Percentiles rank a stretch among this genome's conserved stretches.
phyloP scores from a whole-genome alignment of 2,888 invertebrate genomes.

The Pachycephus smyrnensis region DNA sequence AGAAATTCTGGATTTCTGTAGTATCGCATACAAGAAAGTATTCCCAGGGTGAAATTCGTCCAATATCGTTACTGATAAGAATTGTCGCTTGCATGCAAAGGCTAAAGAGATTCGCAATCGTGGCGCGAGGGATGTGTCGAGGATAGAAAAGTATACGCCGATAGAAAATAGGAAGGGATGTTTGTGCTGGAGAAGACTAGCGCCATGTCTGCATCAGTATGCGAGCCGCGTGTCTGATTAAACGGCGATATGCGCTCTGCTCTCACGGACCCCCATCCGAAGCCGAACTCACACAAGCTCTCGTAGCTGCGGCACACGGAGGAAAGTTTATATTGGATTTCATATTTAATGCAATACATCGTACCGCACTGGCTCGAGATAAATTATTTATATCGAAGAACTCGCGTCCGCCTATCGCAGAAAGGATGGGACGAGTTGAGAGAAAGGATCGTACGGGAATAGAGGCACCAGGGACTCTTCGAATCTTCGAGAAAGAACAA shows the following conservation, averaged over 20 bases:
- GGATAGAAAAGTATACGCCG: conserved; percentile 9
- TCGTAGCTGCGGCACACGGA: conserved; percentile 18
- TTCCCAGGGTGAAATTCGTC: conserved; percentile 11
- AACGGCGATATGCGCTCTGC: conserved; percentile 43
- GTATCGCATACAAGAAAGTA: background rate
- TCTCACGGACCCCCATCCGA: conserved; percentile 3
- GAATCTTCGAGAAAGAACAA: background rate
- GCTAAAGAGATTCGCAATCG: background rate
- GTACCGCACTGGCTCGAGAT: conserved; percentile 38
- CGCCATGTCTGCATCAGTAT: conserved; percentile 33
- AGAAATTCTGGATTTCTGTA: background rate
- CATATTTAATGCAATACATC: conserved; percentile 61
- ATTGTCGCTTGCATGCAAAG: conserved; percentile 17
- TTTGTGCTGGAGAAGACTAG: conserved; percentile 22
- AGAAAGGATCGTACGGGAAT: conserved; percentile 9
- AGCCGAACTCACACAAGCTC: background rate
- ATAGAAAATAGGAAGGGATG: conserved; percentile 15
- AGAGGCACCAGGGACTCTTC: background rate
- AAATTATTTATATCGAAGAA: conserved; percentile 52
- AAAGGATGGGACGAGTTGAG: conserved; percentile 17
- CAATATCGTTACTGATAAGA: conserved; percentile 17
- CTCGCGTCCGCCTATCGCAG: conserved; percentile 22
- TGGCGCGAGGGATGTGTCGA: background rate
- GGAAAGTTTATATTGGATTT: conserved; percentile 62
- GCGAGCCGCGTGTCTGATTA: conserved; percentile 45